These are phyloP conservation scores for Morus bassanus DNA, from an alignment of 2,797 vertebrate species.

Conservation along the genomic window DNA sequence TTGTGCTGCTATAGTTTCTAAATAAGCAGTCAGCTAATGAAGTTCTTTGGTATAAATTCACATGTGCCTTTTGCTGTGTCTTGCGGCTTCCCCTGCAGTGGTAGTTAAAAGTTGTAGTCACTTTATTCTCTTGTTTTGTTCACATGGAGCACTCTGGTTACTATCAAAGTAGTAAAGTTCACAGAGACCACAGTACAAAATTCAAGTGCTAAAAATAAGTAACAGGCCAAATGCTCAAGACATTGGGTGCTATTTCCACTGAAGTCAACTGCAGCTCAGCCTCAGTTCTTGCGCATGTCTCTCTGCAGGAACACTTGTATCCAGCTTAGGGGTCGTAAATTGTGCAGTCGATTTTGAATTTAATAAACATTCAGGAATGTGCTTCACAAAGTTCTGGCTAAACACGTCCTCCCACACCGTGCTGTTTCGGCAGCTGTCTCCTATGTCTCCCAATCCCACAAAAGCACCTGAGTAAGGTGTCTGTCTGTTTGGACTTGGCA, in stretches of 20 bases:
- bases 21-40: background rate
- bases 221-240: background rate
- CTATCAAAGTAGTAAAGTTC: conserved; percentile 10
- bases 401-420: background rate
- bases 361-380: background rate
- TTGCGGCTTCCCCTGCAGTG: background rate
- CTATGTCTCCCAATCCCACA: background rate
- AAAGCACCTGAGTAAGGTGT: background rate
- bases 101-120: background rate
- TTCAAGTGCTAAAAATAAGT: conserved; percentile 11
- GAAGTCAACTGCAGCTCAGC: background rate
- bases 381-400: background rate
- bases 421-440: background rate
- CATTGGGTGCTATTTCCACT: background rate
- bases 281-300: rapidly evolving
- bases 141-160: background rate
- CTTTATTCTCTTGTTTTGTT: conserved; percentile 3
- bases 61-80: background rate
- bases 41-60: background rate
- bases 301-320: background rate
- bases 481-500: background rate
- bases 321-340: background rate
- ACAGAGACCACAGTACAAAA: background rate
- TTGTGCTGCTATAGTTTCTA: background rate
- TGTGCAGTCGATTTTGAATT: background rate